A percentile compares a stretch with the other conserved stretches of the same genome.
Evolutionary conservation across 2,113 vertebrate genomes (phyloP).

Genomic region (Miniopterus natalensis): DNA sequence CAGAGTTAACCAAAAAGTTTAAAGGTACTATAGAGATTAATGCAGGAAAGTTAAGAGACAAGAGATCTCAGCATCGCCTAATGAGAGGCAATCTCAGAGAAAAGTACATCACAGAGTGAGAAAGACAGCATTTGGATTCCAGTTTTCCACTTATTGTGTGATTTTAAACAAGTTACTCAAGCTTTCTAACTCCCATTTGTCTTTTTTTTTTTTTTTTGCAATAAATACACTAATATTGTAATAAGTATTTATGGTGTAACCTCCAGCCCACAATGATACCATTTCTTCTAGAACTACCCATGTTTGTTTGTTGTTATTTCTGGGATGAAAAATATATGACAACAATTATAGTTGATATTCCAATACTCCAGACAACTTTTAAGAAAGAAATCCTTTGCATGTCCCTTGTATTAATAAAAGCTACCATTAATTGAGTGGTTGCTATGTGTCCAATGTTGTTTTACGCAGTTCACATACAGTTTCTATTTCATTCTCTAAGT

Average conservation of each 20-base stretch:
- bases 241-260: background rate
- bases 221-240: background rate
- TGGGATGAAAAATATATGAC: background rate
- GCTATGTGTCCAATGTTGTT: background rate
- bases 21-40: conserved; percentile 35
- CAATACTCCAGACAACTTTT: background rate
- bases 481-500: background rate
- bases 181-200: background rate
- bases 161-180: conserved; percentile 22
- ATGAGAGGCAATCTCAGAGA: background rate
- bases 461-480: background rate
- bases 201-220: background rate
- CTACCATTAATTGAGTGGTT: background rate
- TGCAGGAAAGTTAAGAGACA: conserved; percentile 1
- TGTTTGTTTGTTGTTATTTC: background rate
- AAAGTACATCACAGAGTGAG: background rate
- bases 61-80: background rate
- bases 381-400: background rate
- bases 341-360: background rate
- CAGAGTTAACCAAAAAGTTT: conserved; percentile 24
- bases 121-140: background rate
- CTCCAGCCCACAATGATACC: background rate
- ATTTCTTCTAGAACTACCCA: background rate
- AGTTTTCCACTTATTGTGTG: background rate
- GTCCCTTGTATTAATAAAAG: background rate